Percentiles rank a stretch among this genome's conserved stretches.
phyloP scores from a whole-genome alignment of 2,113 vertebrate genomes.

The Carollia perspicillata region DNA sequence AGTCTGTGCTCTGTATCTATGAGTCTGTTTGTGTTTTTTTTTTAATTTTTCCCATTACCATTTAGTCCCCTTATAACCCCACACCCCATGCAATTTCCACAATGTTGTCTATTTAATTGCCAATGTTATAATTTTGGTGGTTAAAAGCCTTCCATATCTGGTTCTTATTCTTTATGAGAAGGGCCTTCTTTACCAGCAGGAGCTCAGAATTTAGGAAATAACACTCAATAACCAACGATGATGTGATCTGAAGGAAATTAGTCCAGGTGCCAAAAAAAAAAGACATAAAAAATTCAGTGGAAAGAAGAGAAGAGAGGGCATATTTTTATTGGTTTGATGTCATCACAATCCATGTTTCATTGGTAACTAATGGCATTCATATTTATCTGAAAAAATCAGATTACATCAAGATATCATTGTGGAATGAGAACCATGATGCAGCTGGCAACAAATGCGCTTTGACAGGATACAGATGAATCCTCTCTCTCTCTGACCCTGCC shows the following conservation, averaged over 20 bases:
- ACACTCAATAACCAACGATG: background rate
- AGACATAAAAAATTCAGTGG: background rate
- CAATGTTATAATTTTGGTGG: background rate
- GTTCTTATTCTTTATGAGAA: slow-evolving; percentile 3
- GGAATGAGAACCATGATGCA: background rate
- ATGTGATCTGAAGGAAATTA: background rate
- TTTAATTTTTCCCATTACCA: too few relatives aligned
- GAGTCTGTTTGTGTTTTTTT: too few relatives aligned
- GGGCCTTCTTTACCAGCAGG: background rate
- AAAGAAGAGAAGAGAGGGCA: background rate
- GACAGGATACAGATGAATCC: slow-evolving; percentile 4
- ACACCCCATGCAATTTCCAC: too few relatives aligned
- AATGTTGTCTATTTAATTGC: background rate
- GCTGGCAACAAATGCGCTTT: slow-evolving; percentile 23
- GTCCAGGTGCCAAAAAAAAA: background rate
- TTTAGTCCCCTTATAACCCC: too few relatives aligned
- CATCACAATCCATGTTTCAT: background rate
- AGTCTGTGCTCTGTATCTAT: too few relatives aligned
- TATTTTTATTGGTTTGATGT: background rate
- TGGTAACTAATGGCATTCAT: background rate
- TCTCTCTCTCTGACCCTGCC: background rate
- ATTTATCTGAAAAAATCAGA: slow-evolving; percentile 46
- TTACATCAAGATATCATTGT: background rate
- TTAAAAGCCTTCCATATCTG: background rate
- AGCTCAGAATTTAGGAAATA: background rate